phyloP scores from a whole-genome alignment of 2,113 vertebrate species.

The Alethe diademata region DNA sequence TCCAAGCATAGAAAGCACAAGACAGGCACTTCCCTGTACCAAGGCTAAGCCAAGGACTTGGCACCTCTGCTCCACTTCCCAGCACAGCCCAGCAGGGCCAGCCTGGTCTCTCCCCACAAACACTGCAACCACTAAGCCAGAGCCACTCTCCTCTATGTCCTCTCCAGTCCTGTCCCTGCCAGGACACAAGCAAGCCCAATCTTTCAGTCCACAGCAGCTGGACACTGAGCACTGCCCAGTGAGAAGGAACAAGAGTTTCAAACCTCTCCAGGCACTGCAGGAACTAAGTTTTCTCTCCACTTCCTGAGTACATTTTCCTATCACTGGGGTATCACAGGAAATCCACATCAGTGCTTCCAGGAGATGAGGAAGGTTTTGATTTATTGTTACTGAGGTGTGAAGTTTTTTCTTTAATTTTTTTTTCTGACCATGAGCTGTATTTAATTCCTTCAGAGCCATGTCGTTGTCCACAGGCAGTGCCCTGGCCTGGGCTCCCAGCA shows the following conservation, averaged over 20 bases:
- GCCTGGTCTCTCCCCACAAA: not conserved
- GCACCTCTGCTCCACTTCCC: not conserved
- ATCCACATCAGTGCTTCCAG: not conserved
- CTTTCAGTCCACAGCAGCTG: rapidly evolving
- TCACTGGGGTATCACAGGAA: not conserved
- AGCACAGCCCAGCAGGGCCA: not conserved
- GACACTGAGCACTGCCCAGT: not conserved
- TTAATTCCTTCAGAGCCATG: not conserved
- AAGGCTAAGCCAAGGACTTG: not conserved
- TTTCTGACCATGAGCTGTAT: not conserved
- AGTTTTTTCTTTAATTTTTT: not conserved
- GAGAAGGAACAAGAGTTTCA: not conserved
- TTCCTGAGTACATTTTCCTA: not conserved
- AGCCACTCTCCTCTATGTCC: not conserved
- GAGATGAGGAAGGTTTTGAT: not conserved
- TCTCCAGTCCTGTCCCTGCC: not conserved
- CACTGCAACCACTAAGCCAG: not conserved
- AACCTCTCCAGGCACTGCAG: not conserved
- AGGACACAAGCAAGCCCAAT: not conserved
- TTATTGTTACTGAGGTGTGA: not conserved
- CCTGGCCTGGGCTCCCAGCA: not conserved
- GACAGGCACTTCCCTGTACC: not conserved
- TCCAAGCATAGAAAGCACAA: not conserved
- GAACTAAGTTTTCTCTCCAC: not conserved
- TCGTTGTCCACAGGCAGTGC: not conserved